Base-by-base conservation (phyloP, 2,113 vertebrate genomes). In the Hydrolagus affinis region DNA sequence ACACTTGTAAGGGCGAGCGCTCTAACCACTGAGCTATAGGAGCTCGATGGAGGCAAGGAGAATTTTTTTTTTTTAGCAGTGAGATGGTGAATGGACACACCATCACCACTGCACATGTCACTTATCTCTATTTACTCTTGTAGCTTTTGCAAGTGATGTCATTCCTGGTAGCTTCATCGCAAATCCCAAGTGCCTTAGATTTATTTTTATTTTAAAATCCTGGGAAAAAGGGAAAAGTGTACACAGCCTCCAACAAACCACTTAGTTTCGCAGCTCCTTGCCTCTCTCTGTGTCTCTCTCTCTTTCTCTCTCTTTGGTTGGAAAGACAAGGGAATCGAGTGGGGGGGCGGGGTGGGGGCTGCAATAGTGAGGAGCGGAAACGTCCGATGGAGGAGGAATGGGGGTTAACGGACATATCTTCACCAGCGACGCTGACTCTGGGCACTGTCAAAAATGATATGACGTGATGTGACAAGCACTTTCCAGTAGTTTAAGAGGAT, bases 401-500 rank as follows among this genome's bases (percentile, higher is more conserved):
- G 23, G n/a, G 19, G n/a, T n/a, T 66, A 83, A 83, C 17, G 4
- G 64, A 28, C 60, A 23, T 32, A 60, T 66, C 78, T 66, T 83
- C 25, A 66, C 25, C 64, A 21, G 64, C 78, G 19, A 62, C 62
- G 3, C 78, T 66, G 59, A 62, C 60, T 66, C 23, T 23, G 28
- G 25, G 11, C 9, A 11, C 59, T 21, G 30, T 68, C 8, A 59
- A n/a, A n/a, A n/a, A 32, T 83, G 30, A 32, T 83, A 64, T 17
- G 15, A 66, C 64, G 66, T 83, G 15, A 66, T 66, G 66, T 83
- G 62, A 32, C 60, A 64, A 64, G 32, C 11, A 17, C 15, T 32
- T 83, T 83, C 78, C 78, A 83, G 28, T 83, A 83, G 66, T 7
- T 66, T 30, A 32, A 30, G 28, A 83, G 66, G 78, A 44, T 32